Conservation (phyloP, 1,140 invertebrate species). For the Trinorchestia longiramus region DNA sequence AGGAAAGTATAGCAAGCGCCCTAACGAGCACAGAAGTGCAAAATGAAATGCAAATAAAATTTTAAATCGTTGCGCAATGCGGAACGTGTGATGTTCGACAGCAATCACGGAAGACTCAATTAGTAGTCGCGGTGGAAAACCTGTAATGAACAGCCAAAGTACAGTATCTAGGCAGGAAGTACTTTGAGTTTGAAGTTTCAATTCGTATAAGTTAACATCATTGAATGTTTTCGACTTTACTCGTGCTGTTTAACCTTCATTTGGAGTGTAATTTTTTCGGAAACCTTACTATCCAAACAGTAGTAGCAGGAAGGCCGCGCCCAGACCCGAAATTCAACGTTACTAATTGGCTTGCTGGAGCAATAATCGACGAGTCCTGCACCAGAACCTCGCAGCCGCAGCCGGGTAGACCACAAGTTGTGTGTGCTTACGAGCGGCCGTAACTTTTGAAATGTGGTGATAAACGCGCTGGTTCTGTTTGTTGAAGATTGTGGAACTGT, state of each 20-base stretch:
- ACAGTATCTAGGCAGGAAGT: too few relatives aligned
- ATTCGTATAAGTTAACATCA: not conserved
- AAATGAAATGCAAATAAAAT: too few relatives aligned
- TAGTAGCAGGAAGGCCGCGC: not conserved
- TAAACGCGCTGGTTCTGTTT: not conserved
- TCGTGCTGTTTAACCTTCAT: not conserved
- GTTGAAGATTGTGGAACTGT: not conserved
- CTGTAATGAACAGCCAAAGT: too few relatives aligned
- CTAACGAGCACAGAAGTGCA: too few relatives aligned
- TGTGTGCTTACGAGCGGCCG: not conserved
- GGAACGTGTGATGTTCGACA: not conserved
- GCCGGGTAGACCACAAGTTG: not conserved
- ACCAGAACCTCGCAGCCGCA: not conserved
- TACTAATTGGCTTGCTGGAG: not conserved
- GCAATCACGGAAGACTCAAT: not conserved
- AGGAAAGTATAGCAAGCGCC: too few relatives aligned
- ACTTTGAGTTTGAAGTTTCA: too few relatives aligned
- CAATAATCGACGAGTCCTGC: not conserved
- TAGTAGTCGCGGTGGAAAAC: not conserved
- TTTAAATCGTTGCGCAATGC: not conserved
- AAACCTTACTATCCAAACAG: not conserved
- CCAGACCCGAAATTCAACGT: not conserved
- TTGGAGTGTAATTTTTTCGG: not conserved
- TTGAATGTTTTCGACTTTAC: not conserved
- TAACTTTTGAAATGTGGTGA: not conserved